Evolutionary conservation across 2,888 invertebrate genomes (phyloP), one percentile per base, ranked within the genome.

Genomic region (Agrochola lota): DNA sequence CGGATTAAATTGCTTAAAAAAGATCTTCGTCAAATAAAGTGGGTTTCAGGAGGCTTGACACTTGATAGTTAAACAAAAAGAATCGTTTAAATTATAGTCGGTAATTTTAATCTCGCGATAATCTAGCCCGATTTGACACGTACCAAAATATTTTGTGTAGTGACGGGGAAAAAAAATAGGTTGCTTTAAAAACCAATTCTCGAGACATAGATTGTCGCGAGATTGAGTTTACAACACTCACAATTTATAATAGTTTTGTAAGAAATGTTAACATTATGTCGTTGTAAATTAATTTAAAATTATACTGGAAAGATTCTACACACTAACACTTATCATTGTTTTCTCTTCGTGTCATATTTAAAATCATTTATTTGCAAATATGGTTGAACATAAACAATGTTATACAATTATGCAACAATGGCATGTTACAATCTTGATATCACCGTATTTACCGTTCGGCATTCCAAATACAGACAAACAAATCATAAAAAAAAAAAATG

Each of bases 11-110:
- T n/a, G 17, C 43, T 23, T 43, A 35, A 23, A 59, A 9, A 52
- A 66, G 43, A 35, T 15, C n/a, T 43, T 78, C 52, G 30, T 49
- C 46, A 57, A 30, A 30, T n/a, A 30, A 63, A 63, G 35, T 74
- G 75, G n/a, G 49, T 43, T 17, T 77, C 40, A 43, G 67, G 9
- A 43, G 40, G 43, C 2, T 59, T 46, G 30, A 6, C 17, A n/a
- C 43, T 46, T 23, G n/a, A 26, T 46, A 35, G 30, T 69, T 35
- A 2, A 9, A 30, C 6, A 52, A 43, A 49, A 23, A 23, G 0
- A 40, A 40, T 20, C 12, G 17, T 52, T 49, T 40, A 4, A 71
- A 23, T 46, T 57, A 49, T n/a, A 46, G 15, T 11, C 20, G 4
- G 26, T 60, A 2, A 26, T 17, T 7, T 59, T 59, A 1, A 71